phyloP scores from a whole-genome alignment of 2,888 invertebrate species.

The Agriopis marginaria region DNA sequence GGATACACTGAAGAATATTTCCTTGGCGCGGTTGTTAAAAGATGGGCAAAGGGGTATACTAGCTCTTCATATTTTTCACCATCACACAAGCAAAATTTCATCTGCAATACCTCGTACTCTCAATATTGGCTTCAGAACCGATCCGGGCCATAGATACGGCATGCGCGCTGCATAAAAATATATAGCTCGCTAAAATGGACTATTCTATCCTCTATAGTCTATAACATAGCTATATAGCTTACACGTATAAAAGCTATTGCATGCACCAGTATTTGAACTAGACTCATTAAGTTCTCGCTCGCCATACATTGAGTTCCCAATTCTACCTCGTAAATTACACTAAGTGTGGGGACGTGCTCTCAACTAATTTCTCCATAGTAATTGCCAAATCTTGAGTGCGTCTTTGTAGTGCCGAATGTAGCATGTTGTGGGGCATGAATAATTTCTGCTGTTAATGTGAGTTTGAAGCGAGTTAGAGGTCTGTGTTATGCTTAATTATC shows the following conservation, averaged over 20 bases:
- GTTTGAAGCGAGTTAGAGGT: slow-evolving; percentile 42
- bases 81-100: slow-evolving; percentile 5
- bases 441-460: slow-evolving; percentile 46
- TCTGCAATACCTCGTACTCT: slow-evolving; percentile 7
- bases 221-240: slow-evolving; percentile 9
- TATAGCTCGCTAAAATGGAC: slow-evolving; percentile 40
- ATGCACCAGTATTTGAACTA: slow-evolving; percentile 36
- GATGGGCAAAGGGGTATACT: background rate
- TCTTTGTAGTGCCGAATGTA: slow-evolving; percentile 46
- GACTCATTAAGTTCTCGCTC: slow-evolving; percentile 25
- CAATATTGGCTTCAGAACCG: slow-evolving; percentile 32
- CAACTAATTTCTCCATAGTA: slow-evolving; percentile 39
- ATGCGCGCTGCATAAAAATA: slow-evolving; percentile 44
- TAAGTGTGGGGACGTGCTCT: slow-evolving; percentile 34
- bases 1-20: background rate
- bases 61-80: background rate
- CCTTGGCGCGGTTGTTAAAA: background rate
- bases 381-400: slow-evolving; percentile 46
- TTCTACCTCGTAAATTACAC: slow-evolving; percentile 31
- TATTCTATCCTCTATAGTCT: slow-evolving; percentile 13
- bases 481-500: slow-evolving; percentile 39
- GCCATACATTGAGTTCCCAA: slow-evolving; percentile 29
- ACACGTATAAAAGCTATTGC: slow-evolving; percentile 12
- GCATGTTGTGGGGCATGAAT: slow-evolving; percentile 45
- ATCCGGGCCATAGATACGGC: slow-evolving; percentile 40